These are phyloP conservation scores for Apeira syringaria DNA, from an alignment of 2,888 invertebrate genomes.

Conservation along the genomic window DNA sequence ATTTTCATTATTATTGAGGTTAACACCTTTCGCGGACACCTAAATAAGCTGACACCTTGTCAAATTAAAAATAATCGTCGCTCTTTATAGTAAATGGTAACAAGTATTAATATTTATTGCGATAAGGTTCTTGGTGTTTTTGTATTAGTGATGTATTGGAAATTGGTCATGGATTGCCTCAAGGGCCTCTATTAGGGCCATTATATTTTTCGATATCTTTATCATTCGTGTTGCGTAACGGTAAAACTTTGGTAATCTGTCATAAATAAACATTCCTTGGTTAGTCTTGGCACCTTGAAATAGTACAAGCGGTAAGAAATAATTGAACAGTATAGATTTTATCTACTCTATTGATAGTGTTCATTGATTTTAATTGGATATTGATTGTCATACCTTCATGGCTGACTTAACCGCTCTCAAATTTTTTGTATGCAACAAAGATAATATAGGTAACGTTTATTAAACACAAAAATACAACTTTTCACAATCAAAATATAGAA, in stretches of 20 bases:
- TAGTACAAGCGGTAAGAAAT: too few species aligned
- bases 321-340: too few species aligned
- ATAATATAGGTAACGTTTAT: too few species aligned
- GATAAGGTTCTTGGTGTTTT: neutral
- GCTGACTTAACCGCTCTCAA: too few species aligned
- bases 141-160: slow-evolving; percentile 1
- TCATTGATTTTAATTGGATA: too few species aligned
- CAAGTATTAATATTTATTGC: neutral
- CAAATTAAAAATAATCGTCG: neutral
- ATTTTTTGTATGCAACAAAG: too few species aligned
- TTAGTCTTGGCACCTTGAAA: too few species aligned
- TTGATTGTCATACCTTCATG: too few species aligned
- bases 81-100: neutral
- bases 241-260: slow-evolving; percentile 5
- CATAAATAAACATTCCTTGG: neutral
- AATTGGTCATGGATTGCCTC: slow-evolving; percentile 8
- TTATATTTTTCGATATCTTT: slow-evolving; percentile 8
- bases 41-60: slow-evolving; percentile 1
- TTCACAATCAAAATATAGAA: too few species aligned
- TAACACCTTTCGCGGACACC: slow-evolving; percentile 8
- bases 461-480: too few species aligned
- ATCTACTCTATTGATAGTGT: too few species aligned
- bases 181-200: slow-evolving; percentile 6
- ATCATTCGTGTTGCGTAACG: slow-evolving; percentile 7
- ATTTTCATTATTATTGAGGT: slow-evolving; percentile 24